Evolutionary conservation across 2,888 invertebrate genomes (phyloP).

Genomic region (Nasonia oneida): DNA sequence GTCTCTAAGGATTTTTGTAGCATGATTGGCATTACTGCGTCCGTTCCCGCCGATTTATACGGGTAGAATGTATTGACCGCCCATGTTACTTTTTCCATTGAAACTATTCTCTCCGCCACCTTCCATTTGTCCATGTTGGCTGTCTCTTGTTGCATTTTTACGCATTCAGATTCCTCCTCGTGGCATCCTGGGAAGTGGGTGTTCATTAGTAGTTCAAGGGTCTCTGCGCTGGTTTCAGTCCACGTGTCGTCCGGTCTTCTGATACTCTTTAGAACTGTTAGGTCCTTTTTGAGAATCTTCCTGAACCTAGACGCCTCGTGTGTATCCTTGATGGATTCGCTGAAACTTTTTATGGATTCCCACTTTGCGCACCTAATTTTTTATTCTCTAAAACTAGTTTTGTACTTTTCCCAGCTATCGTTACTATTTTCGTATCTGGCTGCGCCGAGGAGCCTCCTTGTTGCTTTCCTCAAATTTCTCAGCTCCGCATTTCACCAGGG

Average conservation of each 20-base stretch:
- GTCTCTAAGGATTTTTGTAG: background rate
- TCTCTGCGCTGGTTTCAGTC: too few species aligned
- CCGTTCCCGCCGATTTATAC: constrained; percentile 1
- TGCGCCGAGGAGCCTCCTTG: background rate
- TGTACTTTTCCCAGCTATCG: background rate
- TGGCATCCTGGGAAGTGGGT: background rate
- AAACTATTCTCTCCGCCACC: too few species aligned
- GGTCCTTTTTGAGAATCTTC: background rate
- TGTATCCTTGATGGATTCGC: background rate
- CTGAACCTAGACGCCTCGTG: background rate
- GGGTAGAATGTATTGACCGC: background rate
- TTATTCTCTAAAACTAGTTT: background rate
- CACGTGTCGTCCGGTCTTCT: background rate
- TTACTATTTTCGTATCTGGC: background rate
- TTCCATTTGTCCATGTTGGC: background rate
- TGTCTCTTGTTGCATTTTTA: background rate
- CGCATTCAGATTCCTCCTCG: background rate
- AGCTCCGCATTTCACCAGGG: background rate
- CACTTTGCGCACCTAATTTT: background rate
- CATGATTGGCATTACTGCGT: background rate
- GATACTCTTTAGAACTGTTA: background rate
- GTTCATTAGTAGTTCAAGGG: background rate
- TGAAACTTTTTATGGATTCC: background rate
- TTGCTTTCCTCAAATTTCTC: background rate
- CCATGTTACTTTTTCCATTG: background rate